Conservation (phyloP, 2,113 vertebrate species). For the Seriola quinqueradiata region DNA sequence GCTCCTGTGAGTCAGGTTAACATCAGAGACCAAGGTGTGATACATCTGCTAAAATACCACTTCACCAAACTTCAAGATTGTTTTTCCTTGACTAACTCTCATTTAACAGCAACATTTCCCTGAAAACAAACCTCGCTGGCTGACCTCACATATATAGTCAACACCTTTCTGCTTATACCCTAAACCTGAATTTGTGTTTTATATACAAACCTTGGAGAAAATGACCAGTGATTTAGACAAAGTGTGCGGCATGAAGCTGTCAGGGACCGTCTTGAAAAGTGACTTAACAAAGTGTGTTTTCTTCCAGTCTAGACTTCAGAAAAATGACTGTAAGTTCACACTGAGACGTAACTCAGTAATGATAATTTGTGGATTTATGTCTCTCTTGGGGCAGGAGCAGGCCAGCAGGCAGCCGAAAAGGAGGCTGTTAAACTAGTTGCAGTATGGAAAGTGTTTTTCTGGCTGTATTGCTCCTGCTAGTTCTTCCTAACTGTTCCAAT, state of each 20-base stretch:
- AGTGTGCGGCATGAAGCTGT: neutral
- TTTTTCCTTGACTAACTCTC: neutral
- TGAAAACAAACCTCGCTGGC: conserved; percentile 3
- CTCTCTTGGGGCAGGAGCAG: neutral
- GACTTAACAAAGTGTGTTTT: neutral
- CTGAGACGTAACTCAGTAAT: conserved; percentile 6
- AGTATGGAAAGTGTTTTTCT: neutral
- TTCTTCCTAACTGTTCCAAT: neutral
- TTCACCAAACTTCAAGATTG: neutral
- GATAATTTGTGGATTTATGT: conserved; percentile 43
- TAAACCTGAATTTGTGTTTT: conserved; percentile 47
- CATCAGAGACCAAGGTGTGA: neutral
- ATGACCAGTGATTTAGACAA: fast-evolving
- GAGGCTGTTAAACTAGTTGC: conserved; percentile 13
- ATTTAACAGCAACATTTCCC: neutral
- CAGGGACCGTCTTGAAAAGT: neutral
- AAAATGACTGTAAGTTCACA: neutral
- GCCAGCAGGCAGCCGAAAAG: conserved; percentile 19
- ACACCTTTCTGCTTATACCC: conserved; percentile 7
- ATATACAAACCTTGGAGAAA: conserved; percentile 47
- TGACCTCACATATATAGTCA: conserved; percentile 1
- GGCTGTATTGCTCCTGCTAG: neutral
- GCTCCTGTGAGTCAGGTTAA: neutral
- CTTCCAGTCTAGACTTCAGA: neutral
- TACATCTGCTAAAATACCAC: neutral